A percentile compares a stretch with the other conserved stretches of the same genome.
Conservation (phyloP, 2,113 vertebrate genomes). For the Microtus pennsylvanicus region DNA sequence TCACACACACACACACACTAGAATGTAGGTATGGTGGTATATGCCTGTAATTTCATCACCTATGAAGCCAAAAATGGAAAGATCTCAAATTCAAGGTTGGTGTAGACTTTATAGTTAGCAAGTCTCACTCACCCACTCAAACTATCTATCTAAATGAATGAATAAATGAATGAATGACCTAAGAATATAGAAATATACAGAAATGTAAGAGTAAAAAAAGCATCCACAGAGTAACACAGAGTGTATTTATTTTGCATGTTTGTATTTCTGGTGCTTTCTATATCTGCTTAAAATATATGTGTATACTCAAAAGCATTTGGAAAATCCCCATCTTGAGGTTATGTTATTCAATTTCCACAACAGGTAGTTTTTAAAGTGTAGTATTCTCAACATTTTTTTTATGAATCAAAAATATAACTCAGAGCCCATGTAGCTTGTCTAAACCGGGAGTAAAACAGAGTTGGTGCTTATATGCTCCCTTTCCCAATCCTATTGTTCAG, state of each 20-base stretch:
- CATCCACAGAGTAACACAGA: neutral
- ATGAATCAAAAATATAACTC: neutral
- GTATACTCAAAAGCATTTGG: neutral
- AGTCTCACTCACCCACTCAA: neutral
- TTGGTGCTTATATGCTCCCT: neutral
- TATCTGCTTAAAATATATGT: neutral
- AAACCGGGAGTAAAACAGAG: neutral
- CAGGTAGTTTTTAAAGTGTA: neutral
- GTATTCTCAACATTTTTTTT: neutral
- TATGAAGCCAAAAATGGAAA: neutral
- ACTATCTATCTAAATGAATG: neutral
- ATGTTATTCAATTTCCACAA: neutral
- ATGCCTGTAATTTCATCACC: neutral
- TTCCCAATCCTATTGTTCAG: neutral
- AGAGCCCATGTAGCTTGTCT: neutral
- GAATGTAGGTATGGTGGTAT: neutral
- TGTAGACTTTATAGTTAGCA: neutral
- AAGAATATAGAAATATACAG: neutral
- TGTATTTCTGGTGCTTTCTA: neutral
- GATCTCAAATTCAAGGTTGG: neutral
- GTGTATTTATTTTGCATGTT: neutral
- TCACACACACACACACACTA: neutral
- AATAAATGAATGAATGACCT: neutral
- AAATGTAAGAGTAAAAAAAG: neutral
- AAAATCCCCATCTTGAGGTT: neutral